Evolutionary conservation across 2,888 invertebrate genomes (phyloP).

Genomic region (Aspidiotus destructor): DNA sequence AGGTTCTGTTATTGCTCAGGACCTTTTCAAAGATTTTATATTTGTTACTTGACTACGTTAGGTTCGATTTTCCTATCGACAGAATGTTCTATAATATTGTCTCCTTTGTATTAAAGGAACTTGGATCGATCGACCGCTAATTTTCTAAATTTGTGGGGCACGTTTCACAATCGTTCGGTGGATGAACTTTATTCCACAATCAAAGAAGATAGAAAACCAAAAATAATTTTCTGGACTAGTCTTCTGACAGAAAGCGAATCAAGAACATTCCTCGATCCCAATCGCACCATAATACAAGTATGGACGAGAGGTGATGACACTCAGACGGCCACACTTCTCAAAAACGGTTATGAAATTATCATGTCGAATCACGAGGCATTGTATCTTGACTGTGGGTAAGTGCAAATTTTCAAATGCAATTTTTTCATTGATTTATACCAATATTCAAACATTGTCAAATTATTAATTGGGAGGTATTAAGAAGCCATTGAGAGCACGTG

Average conservation of each 20-base stretch:
- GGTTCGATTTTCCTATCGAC: too few species aligned
- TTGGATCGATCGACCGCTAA: not conserved
- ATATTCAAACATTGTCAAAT: too few species aligned
- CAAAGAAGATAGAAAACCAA: slow-evolving; percentile 34
- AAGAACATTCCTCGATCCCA: slow-evolving; percentile 56
- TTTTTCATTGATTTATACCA: too few species aligned
- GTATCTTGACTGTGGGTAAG: slow-evolving; percentile 33
- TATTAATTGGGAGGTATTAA: too few species aligned
- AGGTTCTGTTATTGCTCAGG: too few species aligned
- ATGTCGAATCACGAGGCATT: slow-evolving; percentile 67
- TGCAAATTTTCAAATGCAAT: not conserved
- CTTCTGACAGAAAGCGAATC: slow-evolving; percentile 59
- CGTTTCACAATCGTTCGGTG: slow-evolving; percentile 62
- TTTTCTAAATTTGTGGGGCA: slow-evolving; percentile 52
- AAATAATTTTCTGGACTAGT: slow-evolving; percentile 66
- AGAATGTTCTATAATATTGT: not conserved
- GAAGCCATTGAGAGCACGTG: too few species aligned
- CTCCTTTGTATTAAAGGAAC: not conserved
- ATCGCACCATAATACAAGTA: slow-evolving; percentile 71
- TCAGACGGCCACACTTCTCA: slow-evolving; percentile 55
- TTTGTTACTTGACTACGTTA: too few species aligned
- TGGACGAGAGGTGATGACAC: slow-evolving; percentile 63
- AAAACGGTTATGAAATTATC: slow-evolving; percentile 64
- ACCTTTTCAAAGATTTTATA: too few species aligned
- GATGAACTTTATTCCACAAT: slow-evolving; percentile 46